A percentile compares a stretch with the other conserved stretches of the same genome.
Evolutionary conservation across 2,113 vertebrate species (phyloP).

Genomic region (Mobula birostris): DNA sequence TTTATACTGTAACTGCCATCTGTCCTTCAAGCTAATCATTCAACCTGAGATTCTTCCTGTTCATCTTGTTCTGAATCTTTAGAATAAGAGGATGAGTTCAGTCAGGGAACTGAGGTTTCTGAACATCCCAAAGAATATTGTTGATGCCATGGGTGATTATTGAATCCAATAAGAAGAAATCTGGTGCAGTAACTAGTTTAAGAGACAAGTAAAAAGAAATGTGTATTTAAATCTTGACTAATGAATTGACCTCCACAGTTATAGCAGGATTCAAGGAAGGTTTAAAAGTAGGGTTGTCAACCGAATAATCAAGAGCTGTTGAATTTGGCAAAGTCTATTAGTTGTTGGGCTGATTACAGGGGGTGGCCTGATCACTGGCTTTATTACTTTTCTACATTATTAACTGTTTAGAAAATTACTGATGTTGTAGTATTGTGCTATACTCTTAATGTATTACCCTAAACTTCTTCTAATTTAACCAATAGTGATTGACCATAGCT

Average conservation of each 20-base stretch:
- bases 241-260: neutral
- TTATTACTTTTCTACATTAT: neutral
- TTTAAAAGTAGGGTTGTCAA: neutral
- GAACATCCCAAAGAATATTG: neutral
- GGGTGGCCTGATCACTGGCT: neutral
- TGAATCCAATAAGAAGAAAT: neutral
- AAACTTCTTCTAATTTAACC: neutral
- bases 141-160: neutral
- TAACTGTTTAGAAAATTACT: neutral
- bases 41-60: neutral
- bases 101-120: neutral
- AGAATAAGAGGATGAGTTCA: neutral
- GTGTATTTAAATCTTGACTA: neutral
- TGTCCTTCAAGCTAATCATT: neutral
- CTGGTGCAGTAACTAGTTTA: neutral
- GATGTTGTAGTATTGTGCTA: neutral
- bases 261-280: neutral
- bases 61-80: neutral
- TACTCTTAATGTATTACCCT: neutral
- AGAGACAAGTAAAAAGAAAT: neutral
- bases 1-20: neutral
- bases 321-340: neutral
- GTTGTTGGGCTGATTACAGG: neutral
- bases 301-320: neutral
- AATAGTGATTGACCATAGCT: neutral